Percentiles rank a stretch among this genome's conserved stretches.
Evolutionary conservation across 2,113 vertebrate genomes (phyloP).

Genomic region (Smithornis capensis): DNA sequence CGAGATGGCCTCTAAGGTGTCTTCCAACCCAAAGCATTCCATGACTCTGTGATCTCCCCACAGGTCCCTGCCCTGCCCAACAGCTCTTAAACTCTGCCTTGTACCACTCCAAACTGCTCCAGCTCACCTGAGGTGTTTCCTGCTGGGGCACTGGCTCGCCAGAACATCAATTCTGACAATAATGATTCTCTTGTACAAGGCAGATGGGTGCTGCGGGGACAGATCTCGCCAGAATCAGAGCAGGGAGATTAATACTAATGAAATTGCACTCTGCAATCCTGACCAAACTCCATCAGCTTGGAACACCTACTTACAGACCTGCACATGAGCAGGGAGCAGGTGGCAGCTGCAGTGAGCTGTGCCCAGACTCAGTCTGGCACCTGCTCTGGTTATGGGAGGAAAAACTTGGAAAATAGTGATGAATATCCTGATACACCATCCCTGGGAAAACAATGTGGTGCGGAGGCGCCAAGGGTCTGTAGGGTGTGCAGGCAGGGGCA

Average conservation of each 20-base stretch:
- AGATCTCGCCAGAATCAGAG: fast-evolving
- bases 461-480: fast-evolving
- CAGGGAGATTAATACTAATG: not conserved
- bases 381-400: not conserved
- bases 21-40: not conserved
- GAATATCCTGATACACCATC: fast-evolving
- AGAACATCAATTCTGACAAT: not conserved
- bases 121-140: not conserved
- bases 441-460: fast-evolving
- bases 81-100: not conserved
- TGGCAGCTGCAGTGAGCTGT: not conserved
- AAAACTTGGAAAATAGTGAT: not conserved
- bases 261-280: not conserved
- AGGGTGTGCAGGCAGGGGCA: not conserved
- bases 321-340: not conserved
- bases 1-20: not conserved
- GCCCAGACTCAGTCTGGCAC: not conserved
- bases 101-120: not conserved
- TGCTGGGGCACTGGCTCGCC: not conserved
- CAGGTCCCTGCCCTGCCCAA: not conserved
- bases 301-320: not conserved
- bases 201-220: not conserved
- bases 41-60: not conserved
- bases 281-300: fast-evolving
- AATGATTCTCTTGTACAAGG: not conserved